Conservation (phyloP, 2,113 vertebrate genomes). For the Platysteira castanea region DNA sequence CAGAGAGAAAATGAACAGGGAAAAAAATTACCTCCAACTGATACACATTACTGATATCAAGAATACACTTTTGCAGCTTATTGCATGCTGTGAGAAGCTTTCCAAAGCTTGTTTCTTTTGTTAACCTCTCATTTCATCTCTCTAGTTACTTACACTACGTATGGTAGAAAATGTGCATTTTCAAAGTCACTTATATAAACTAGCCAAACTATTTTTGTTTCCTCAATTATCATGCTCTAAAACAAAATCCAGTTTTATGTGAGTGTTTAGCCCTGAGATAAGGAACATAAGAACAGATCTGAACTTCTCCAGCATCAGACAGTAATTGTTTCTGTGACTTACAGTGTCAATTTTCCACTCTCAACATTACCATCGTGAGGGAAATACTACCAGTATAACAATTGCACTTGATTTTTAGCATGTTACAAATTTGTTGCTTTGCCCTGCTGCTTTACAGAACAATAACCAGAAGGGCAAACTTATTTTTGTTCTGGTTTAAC, state of each 20-base stretch:
- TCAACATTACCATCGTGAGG: not conserved
- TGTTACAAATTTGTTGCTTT: not conserved
- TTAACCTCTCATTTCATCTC: not conserved
- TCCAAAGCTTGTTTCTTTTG: not conserved
- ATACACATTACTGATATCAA: not conserved
- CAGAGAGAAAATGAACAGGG: conserved; percentile 7
- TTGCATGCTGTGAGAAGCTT: not conserved
- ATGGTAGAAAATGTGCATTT: not conserved
- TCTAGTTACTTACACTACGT: not conserved
- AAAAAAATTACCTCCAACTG: conserved; percentile 5
- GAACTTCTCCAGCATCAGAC: not conserved
- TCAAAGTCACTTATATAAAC: not conserved
- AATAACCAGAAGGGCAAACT: not conserved
- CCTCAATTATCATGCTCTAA: not conserved
- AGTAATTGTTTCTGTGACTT: not conserved
- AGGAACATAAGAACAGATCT: not conserved
- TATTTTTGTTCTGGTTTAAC: not conserved
- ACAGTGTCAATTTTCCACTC: not conserved
- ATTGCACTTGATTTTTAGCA: not conserved
- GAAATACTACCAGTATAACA: not conserved
- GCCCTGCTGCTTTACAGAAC: not conserved
- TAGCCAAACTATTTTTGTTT: not conserved
- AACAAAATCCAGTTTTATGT: not conserved
- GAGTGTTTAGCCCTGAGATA: not conserved
- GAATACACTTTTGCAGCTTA: not conserved